Base-by-base conservation (phyloP, 2,888 invertebrate genomes). In the Metallyticus violacea region DNA sequence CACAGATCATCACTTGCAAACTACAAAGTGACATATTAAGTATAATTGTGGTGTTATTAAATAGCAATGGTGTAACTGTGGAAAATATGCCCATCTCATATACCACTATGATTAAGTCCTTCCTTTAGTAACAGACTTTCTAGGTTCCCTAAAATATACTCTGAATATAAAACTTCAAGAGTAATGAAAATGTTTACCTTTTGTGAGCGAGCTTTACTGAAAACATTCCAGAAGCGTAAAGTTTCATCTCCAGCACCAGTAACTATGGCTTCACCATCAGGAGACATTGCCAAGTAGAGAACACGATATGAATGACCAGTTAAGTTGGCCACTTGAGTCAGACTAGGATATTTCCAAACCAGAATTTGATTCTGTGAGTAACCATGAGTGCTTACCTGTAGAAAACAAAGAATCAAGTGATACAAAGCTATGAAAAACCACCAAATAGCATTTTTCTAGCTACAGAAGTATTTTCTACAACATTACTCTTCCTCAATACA, bases 171-270 rank as follows among this genome's bases (percentile, higher is more conserved):
- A n/a, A n/a, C n/a, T n/a, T n/a, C n/a, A n/a, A n/a, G n/a, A n/a
- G n/a, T 15, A 62, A 15, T 62, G 40, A 62, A 62, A 62, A 1
- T 15, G 9, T 82, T 87, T 89, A 91, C 91, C 90, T 97, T 97
- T 91, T 97, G 97, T 87, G 98, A 98, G 77, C 98, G 95, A 25
- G 98, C 98, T 93, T 99, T 99, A 90, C 98, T 98, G 93, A 99
- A 99, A 0, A 99, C 99, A 93, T 99, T 99, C 99, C 99, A 99
- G 92, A 99, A 99, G 7, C 99, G 94, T 6, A 99, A 93, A 0
- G 99, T 99, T 91, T 99, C 99, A 92, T 99, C 99, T 0, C 99
- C 99, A 0, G 99, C 99, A 29, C 99, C 99, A 0, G 99, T 99
- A 0, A 99, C 99, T 89, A 99, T 99, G 2, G 99, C 98, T 91